Evolutionary conservation across 2,888 invertebrate species (phyloP), one percentile per base, ranked within the genome.

Genomic region (Pandemis corylana): DNA sequence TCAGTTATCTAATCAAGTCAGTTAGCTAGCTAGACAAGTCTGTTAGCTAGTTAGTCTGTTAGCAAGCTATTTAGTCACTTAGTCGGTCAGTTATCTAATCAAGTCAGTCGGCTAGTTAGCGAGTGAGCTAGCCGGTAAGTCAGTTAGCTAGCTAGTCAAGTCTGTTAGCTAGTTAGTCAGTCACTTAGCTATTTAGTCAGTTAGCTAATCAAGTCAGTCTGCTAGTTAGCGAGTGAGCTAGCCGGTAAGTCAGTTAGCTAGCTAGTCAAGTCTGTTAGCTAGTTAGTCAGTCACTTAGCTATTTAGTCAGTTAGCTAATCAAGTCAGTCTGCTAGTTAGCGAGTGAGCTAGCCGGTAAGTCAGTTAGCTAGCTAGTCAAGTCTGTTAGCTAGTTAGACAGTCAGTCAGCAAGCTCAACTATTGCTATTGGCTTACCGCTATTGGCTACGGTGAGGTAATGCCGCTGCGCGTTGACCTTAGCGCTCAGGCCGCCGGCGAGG

Each of bases 391-490:
- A 56, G 9, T 0, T 15, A 56, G 15, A n/a, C n/a, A 5, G 20
- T 0, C 20, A 56, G 56, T 0, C 7, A 56, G 56, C 10, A 9
- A 56, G 56, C 10, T 10, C 12, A 0, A 53, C 10, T 13, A 12
- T 12, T 13, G 12, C 49, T 49, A 49, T n/a, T n/a, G 13, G 6
- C 84, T 82, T 12, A 91, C 91, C 89, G 20, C 76, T 78, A 42
- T 83, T 87, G 0, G 67, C 15, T 0, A 87, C 63, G 0, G 86
- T 76, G 0, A 91, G 76, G 68, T 91, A 92, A 70, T 93, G 90
- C 7, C 90, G 77, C 63, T 92, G 91, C 0, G 83, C 75, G 0
- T 78, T 79, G 76, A 84, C 87, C 56, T 83, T 83, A 0, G 83
- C 81, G 4, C 84, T 85, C 63, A 92, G 79, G 0, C 78, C 71